phyloP scores from a whole-genome alignment of 2,113 vertebrate genomes.

The Sander vitreus region DNA sequence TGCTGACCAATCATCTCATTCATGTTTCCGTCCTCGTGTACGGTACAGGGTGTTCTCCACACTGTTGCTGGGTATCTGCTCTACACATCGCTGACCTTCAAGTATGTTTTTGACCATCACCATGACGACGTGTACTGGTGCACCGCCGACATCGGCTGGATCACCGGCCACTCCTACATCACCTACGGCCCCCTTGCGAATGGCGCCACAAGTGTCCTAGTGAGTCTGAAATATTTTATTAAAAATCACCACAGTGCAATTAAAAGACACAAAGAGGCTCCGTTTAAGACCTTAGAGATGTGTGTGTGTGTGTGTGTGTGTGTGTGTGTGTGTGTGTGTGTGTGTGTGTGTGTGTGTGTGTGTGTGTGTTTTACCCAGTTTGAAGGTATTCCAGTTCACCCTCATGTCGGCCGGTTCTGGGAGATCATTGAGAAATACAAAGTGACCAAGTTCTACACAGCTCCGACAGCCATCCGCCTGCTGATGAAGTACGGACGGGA shows the following conservation, averaged over 20 bases:
- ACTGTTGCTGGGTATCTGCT: conserved; percentile 85
- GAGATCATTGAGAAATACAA: conserved; percentile 86
- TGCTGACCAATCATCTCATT: conserved; percentile 3
- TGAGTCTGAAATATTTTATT: conserved; percentile 52
- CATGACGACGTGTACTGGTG: conserved; percentile 86
- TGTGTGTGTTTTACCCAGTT: conserved; percentile 75
- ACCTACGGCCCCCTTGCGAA: conserved; percentile 85
- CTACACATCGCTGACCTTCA: conserved; percentile 86
- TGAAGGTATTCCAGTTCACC: conserved; percentile 84
- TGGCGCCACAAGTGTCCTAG: conserved; percentile 83
- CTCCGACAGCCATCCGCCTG: conserved; percentile 85
- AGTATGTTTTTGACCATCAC: conserved; percentile 85
- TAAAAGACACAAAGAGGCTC: accelerated
- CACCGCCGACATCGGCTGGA: conserved; percentile 88
- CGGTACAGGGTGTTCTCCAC: conserved; percentile 85
- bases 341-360: no score
- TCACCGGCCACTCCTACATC: conserved; percentile 88
- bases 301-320: conserved; percentile 6
- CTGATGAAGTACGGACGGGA: conserved; percentile 86
- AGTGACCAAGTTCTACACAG: conserved; percentile 87
- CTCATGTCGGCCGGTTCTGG: conserved; percentile 84
- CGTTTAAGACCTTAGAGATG: no score
- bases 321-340: conserved; percentile 18
- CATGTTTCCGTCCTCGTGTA: neutral
- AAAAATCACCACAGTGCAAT: neutral